phyloP scores from a whole-genome alignment of 2,888 invertebrate genomes.

The Dioctria linearis region DNA sequence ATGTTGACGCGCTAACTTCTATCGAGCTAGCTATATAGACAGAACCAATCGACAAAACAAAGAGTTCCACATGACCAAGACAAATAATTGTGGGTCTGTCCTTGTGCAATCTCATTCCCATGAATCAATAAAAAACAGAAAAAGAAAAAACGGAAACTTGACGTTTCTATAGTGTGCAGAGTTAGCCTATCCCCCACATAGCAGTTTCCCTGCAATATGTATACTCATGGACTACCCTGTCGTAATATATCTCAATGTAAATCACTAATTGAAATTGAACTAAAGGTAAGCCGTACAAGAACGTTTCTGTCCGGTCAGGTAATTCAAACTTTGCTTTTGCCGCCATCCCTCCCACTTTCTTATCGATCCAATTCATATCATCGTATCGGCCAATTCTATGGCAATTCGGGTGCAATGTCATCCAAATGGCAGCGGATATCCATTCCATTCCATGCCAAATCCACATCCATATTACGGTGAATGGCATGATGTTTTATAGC shows the following conservation, averaged over 20 bases:
- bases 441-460: constrained; percentile 31
- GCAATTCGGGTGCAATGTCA: constrained; percentile 46
- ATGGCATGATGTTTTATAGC: too few species aligned
- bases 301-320: constrained; percentile 25
- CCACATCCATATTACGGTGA: constrained; percentile 23
- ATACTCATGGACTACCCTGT: too few species aligned
- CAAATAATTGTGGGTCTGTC: background rate
- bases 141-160: constrained; percentile 23
- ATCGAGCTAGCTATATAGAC: too few species aligned
- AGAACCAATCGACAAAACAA: constrained; percentile 7
- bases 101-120: constrained; percentile 38
- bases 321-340: too few species aligned
- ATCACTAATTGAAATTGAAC: constrained; percentile 49
- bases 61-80: constrained; percentile 31
- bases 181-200: too few species aligned
- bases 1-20: background rate
- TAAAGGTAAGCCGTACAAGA: constrained; percentile 38
- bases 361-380: background rate
- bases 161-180: background rate
- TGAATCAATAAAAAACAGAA: constrained; percentile 44
- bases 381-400: too few species aligned
- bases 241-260: constrained; percentile 8
- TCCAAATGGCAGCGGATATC: constrained; percentile 46
- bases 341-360: background rate
- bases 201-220: too few species aligned